Evolutionary conservation across 2,797 vertebrate species (phyloP), one percentile per base, ranked within the genome.

Genomic region (Pseudochaenichthys georgianus): DNA sequence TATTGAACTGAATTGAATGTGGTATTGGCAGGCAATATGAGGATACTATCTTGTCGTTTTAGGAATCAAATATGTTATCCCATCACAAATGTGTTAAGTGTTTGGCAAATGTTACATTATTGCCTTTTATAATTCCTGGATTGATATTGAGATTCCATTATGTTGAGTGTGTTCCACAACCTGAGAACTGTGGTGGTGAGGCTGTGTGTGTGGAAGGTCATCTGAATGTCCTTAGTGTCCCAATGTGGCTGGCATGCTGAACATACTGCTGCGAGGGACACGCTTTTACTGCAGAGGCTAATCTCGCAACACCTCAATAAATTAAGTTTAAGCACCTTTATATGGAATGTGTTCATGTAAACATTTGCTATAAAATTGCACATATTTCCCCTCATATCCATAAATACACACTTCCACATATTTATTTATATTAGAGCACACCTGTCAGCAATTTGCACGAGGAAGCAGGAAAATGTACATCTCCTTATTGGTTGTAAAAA

Each of bases 171-270:
- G 0, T 31, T 46, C 51, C 28, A 21, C 59, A 13, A 50, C 31
- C 17, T 41, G 34, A 38, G 74, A 34, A 11, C 31, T 78, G 21
- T 54, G 48, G 58, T 47, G 19, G 21, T 73, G 60, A 1, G 6
- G 8, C 19, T 61, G 43, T 54, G 13, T 16, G 31, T 5, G 4
- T 19, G 28, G 73, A 85, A 85, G 76, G 80, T 86, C 76, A 62
- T 65, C 46, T 74, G 66, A 84, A 71, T 75, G 87, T 81, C 77
- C 65, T 81, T 17, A 42, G 55, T 69, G 76, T 80, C 31, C 61
- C 77, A 82, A 67, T 50, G 31, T 78, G 70, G 48, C 46, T 54
- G 59, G 72, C 75, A 45, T 13, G 54, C 59, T 63, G 21, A 58
- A 54, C 9, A 0, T 48, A 47, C 58, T 12, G 66, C 80, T 80